Evolutionary conservation across 1,140 invertebrate genomes (phyloP), one percentile per base, ranked within the genome.

Genomic region (Drosophila nigromelanica): DNA sequence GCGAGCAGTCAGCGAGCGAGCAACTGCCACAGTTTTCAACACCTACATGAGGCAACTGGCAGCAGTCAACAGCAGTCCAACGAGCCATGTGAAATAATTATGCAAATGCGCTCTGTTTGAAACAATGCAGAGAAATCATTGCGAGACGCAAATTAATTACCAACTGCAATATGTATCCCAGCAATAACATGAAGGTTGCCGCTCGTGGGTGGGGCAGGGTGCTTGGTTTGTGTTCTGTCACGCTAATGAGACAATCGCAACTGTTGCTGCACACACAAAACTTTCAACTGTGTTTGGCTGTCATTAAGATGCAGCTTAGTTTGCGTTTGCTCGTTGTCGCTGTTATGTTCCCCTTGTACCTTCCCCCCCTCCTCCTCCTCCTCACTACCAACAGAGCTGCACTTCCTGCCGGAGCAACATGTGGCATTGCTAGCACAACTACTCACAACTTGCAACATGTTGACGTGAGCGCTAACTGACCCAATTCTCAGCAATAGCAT

Each of bases 171-270:
- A 81, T 78, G 71, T 47, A 21, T 59, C 21, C 39, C 4, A 55
- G 39, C 52, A 55, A 55, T 14, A 40, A 40, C 52, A 21, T 37
- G 56, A 48, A 59, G 45, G 21, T 24, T 58, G 54, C 18, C n/a
- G 27, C 21, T 14, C 42, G 40, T 73, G 24, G 51, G 39, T 47
- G 58, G 18, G 30, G 45, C 63, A 14, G 45, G 61, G 62, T 39
- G 67, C 56, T 60, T 67, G 45, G 67, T 55, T 60, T 69, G 52
- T 72, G 55, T 78, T 75, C 73, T 85, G 83, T 79, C 78, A 62
- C 82, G 75, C 83, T 87, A 87, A 87, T 87, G 83, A 87, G 83
- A 87, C 83, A 87, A 89, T 87, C 79, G 83, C 82, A 71, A 89
- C 82, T 87, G 80, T 71, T 80, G 59, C 24, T 42, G 54, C 58